Conservation (phyloP, 2,797 vertebrate species). For the Tangara arthus region DNA sequence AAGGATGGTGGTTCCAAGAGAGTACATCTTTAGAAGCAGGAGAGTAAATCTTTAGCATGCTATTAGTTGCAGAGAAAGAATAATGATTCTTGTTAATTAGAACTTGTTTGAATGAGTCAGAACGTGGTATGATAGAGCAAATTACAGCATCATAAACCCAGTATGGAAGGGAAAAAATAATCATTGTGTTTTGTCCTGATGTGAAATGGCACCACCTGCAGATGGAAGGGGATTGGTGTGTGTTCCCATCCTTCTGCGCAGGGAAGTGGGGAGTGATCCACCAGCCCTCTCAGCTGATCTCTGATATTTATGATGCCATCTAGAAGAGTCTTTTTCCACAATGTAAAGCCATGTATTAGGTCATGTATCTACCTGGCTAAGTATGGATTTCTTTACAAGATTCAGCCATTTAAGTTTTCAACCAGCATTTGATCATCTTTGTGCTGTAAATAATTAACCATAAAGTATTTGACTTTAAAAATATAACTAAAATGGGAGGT, state of each 20-base stretch:
- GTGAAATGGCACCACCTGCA: neutral
- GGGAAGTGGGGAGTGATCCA: neutral
- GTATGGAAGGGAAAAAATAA: neutral
- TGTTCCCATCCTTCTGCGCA: neutral
- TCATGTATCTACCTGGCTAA: neutral
- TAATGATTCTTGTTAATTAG: neutral
- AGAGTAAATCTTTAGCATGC: neutral
- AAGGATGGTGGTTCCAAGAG: neutral
- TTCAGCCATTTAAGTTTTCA: neutral
- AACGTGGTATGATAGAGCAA: neutral
- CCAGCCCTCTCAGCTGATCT: neutral
- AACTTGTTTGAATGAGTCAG: neutral
- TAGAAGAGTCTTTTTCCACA: neutral
- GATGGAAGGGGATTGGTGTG: neutral
- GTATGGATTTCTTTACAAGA: neutral
- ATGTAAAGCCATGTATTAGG: neutral
- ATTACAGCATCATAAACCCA: neutral
- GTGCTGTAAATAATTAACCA: neutral
- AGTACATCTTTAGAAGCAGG: neutral
- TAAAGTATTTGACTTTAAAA: neutral
- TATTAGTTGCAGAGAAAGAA: neutral
- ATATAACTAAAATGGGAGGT: neutral
- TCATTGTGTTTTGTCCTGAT: neutral
- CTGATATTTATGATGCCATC: neutral
- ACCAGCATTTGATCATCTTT: neutral